Conservation (phyloP, 2,113 vertebrate genomes). For the Boulengeromyrus knoepffleri region DNA sequence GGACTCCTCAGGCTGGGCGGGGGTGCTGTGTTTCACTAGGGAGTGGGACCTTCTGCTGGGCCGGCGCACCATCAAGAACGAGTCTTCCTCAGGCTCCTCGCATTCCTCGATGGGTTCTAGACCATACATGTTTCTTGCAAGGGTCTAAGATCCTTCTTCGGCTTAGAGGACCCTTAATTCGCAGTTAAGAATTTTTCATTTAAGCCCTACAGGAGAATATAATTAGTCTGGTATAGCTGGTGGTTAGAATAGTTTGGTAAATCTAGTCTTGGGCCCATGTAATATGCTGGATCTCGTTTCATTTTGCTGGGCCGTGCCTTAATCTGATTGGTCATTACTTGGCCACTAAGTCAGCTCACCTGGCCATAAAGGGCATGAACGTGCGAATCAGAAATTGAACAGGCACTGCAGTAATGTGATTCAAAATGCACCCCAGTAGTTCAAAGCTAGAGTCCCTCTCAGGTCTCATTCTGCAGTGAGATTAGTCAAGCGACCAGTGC, state of each 20-base stretch:
- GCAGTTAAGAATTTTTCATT: neutral
- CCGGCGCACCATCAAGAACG: neutral
- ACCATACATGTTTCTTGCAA: neutral
- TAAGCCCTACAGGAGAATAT: neutral
- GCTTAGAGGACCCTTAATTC: neutral
- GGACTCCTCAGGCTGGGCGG: neutral
- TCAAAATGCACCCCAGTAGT: neutral
- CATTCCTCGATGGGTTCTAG: slow-evolving; percentile 13
- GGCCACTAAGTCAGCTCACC: neutral
- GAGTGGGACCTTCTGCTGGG: neutral
- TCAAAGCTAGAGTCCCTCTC: neutral
- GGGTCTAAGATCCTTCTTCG: neutral
- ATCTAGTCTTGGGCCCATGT: neutral
- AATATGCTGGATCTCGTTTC: neutral
- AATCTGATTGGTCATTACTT: neutral
- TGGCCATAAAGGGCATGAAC: neutral
- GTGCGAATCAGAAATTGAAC: neutral
- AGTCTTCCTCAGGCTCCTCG: slow-evolving; percentile 9
- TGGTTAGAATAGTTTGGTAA: neutral
- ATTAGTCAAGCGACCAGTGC: neutral
- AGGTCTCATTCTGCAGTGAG: neutral
- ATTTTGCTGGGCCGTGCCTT: neutral
- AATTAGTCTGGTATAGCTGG: neutral
- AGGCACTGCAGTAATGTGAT: neutral
- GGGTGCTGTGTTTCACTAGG: slow-evolving; percentile 17